Conservation (phyloP, 2,888 invertebrate species). For the Corbicula japonica region DNA sequence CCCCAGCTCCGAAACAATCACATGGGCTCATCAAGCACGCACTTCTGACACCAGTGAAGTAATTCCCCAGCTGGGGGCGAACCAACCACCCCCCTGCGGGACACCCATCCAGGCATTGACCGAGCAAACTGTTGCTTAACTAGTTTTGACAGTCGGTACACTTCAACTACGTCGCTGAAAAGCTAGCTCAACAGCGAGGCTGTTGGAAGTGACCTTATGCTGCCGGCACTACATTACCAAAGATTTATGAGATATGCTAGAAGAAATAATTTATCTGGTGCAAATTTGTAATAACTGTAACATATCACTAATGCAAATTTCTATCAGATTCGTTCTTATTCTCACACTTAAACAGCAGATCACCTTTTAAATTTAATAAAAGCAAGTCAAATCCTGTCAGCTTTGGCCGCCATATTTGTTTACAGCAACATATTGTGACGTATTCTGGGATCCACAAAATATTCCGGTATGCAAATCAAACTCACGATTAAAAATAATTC, state of each 20-base stretch:
- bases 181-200: background rate
- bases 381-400: constrained; percentile 52
- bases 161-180: background rate
- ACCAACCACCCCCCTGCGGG: too few relatives aligned
- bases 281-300: background rate
- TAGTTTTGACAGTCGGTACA: background rate
- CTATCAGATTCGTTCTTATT: background rate
- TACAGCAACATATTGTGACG: constrained; percentile 11
- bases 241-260: background rate
- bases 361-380: background rate
- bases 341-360: background rate
- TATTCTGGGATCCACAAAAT: too few relatives aligned
- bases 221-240: background rate
- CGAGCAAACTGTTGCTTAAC: too few relatives aligned
- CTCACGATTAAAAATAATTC: background rate
- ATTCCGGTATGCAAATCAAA: background rate
- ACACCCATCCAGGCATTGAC: too few relatives aligned
- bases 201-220: background rate
- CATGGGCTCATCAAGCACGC: too few relatives aligned
- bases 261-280: background rate
- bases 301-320: background rate
- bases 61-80: too few relatives aligned
- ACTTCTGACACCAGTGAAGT: too few relatives aligned
- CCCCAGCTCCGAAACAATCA: too few relatives aligned
- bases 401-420: constrained; percentile 50